Evolutionary conservation across 2,888 invertebrate species (phyloP).

Genomic region (Drosophila seclusa): DNA sequence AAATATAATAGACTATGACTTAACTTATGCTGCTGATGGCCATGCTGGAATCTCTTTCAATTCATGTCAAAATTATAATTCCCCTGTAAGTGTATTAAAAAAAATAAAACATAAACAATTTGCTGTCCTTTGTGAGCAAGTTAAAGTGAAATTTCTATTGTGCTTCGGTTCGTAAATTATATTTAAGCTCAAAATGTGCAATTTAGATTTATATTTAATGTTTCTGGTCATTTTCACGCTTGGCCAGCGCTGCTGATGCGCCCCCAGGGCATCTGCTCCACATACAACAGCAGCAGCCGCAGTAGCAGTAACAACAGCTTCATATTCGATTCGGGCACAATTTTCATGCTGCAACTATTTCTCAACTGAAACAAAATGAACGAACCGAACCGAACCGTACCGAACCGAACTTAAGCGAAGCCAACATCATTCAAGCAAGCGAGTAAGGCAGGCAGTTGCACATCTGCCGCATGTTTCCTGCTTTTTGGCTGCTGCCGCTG

Average conservation of each 20-base stretch:
- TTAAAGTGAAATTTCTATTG: conserved; percentile 65
- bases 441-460: conserved; percentile 38
- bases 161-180: conserved; percentile 43
- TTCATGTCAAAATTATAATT: neutral
- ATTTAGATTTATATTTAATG: conserved; percentile 76
- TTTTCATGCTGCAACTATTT: conserved; percentile 68
- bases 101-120: conserved; percentile 11
- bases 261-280: conserved; percentile 35
- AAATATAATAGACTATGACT: neutral
- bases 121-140: conserved; percentile 31
- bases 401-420: neutral
- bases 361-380: conserved; percentile 49
- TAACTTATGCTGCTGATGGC: neutral
- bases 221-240: conserved; percentile 70
- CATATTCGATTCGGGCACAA: conserved; percentile 65
- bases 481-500: conserved; percentile 22
- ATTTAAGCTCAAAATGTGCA: conserved; percentile 58
- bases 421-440: conserved; percentile 22
- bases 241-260: conserved; percentile 51
- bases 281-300: conserved; percentile 11
- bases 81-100: neutral
- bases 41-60: neutral
- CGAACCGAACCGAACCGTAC: conserved; percentile 16
- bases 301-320: conserved; percentile 23
- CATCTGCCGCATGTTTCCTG: conserved; percentile 74